Evolutionary conservation across 2,113 vertebrate species (phyloP).

Genomic region (Takifugu bimaculatus): DNA sequence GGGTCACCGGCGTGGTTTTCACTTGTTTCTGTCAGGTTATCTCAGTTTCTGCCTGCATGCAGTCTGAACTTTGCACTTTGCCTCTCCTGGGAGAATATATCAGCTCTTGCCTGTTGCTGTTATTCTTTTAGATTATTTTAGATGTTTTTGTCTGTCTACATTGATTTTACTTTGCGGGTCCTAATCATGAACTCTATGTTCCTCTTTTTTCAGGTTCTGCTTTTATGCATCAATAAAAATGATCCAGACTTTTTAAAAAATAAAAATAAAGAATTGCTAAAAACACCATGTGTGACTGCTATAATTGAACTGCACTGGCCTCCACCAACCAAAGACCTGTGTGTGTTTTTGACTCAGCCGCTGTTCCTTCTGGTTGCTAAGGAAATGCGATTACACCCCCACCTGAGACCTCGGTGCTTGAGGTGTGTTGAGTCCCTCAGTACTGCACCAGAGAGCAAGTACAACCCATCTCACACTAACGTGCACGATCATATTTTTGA

Average conservation of each 20-base stretch:
- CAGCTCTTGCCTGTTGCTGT: no score
- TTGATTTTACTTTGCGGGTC: no score
- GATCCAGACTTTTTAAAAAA: no score
- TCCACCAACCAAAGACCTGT: constrained; percentile 28
- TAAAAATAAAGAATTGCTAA: no score
- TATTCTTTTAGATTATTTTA: no score
- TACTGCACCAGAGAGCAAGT: constrained; percentile 30
- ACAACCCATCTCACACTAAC: constrained; percentile 16
- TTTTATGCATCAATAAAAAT: no score
- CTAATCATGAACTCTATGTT: no score
- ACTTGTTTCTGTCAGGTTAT: neutral
- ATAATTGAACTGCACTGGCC: constrained; percentile 11
- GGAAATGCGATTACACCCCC: constrained; percentile 57
- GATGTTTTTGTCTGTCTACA: no score
- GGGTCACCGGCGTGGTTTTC: neutral
- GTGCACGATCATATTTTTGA: neutral
- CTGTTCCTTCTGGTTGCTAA: constrained; percentile 58
- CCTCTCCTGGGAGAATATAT: no score
- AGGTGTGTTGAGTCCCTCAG: constrained; percentile 58
- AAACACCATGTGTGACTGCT: neutral
- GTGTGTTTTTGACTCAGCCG: constrained; percentile 29
- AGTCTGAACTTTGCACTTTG: no score
- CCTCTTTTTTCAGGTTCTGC: no score
- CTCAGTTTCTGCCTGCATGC: neutral
- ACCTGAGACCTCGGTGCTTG: constrained; percentile 54